A percentile compares a stretch with the other conserved stretches of the same genome.
Evolutionary conservation across 2,797 vertebrate genomes (phyloP).

Genomic region (Eidolon dupreanum): DNA sequence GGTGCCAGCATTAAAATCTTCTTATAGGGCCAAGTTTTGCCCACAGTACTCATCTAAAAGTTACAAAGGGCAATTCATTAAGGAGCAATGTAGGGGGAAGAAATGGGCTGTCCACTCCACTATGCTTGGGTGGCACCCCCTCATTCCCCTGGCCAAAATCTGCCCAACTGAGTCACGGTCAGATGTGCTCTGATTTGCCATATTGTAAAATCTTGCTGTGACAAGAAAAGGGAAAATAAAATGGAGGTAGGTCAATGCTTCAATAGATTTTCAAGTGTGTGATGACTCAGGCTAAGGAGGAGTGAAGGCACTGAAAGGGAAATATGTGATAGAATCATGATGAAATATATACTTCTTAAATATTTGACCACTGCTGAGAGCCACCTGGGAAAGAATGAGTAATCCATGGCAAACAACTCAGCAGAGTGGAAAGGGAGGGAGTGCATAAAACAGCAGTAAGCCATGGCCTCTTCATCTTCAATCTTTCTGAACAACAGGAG

Average conservation of each 20-base stretch:
- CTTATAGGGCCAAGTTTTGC: neutral
- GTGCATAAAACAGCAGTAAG: neutral
- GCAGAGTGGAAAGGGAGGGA: neutral
- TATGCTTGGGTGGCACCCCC: neutral
- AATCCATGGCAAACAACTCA: slow-evolving; percentile 24
- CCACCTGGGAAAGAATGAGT: slow-evolving; percentile 35
- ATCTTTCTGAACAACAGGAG: slow-evolving; percentile 23
- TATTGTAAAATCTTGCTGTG: neutral
- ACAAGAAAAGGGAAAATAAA: neutral
- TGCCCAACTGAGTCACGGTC: neutral
- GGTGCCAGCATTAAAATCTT: neutral
- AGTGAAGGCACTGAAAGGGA: neutral
- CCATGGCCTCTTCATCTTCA: neutral
- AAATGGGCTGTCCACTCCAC: neutral
- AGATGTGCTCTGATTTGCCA: neutral
- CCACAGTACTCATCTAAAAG: neutral
- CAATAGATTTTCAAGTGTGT: neutral
- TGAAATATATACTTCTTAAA: slow-evolving; percentile 53
- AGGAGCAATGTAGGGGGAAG: neutral
- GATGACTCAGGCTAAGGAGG: neutral
- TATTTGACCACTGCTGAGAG: slow-evolving; percentile 20
- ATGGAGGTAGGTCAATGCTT: neutral
- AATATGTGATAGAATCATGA: neutral
- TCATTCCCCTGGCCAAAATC: neutral
- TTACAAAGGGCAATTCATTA: neutral